Base-by-base conservation (phyloP, 1,140 invertebrate species). In the Conopomorpha cramerella region DNA sequence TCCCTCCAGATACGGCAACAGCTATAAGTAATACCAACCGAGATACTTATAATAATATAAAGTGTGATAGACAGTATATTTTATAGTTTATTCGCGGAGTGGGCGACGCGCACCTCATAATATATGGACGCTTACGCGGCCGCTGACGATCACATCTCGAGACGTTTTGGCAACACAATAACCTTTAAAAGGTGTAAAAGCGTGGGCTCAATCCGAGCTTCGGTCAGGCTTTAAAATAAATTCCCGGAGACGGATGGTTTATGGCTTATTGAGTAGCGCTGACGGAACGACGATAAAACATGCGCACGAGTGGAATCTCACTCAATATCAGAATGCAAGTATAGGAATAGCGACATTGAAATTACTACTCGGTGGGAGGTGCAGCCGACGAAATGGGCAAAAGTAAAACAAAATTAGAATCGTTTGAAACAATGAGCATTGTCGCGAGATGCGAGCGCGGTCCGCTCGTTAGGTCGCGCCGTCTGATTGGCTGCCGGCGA, bases 221-320 rank as follows among this genome's bases (percentile, higher is more conserved):
- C 55, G 51, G 61, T 48, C 53, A 46, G 47, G 54, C 49, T 70
- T 62, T 55, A 61, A 66, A 68, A 70, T 68, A 64, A 66, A 63
- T 72, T 64, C 66, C 70, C 51, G 65, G 57, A 66, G 62, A 51
- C 59, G 65, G 60, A 71, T 71, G 60, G 64, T 76, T 72, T 76
- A 76, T 71, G 62, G 71, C 71, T 71, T 71, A 76, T 76, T 76
- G 71, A 71, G 64, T 57, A 54, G 61, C 54, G 50, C 57, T 61
- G 62, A 68, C 62, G 60, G 60, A 61, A 54, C 56, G 63, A 60
- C 46, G 54, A 56, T 59, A 59, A 61, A 70, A 66, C 51, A 59
- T 57, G 54, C 36, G 35, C 48, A n/a, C 46, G 46, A 53, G 55
- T 50, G 61, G 61, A 74, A 68, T 74, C 66, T 62, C 66, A 63